Evolutionary conservation across 2,113 vertebrate genomes (phyloP), one percentile per base, ranked within the genome.

Genomic region (Ceratotherium simum): DNA sequence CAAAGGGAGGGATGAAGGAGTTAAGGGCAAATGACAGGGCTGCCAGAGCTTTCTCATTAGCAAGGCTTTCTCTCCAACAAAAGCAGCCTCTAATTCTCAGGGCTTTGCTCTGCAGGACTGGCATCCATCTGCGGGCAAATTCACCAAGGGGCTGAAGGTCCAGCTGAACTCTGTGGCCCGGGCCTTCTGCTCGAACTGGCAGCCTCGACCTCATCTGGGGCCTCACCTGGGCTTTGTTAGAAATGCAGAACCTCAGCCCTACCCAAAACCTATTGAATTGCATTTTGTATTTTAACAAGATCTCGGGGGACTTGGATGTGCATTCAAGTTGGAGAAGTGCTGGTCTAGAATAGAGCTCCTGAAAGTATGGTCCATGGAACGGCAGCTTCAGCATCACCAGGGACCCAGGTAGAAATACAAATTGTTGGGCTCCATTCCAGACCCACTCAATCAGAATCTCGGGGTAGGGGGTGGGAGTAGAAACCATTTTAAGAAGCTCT

Each of bases 221-320:
- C n/a, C 12, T 54, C 39, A 18, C 64, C 54, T 64, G 64, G 25
- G 25, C 2, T 29, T 62, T n/a, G 42, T 73, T 12, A 75, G 27
- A 62, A 86, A 95, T 70, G 65, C 51, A 70, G 51, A 88, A 12
- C 12, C 39, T 91, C n/a, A 76, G 51, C n/a, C 46, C 70, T 42
- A 31, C 2, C 4, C 64, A 6, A 56, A 46, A 60, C 2, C 42
- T 51, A 48, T 0, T 31, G 21, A 79, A 58, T 65, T 2, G 0
- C 5, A 33, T 5, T 36, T 16, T 58, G 6, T n/a, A 27, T 46
- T 83, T 67, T 79, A 60, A 67, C 81, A 83, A 58, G 54, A 27
- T 27, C 81, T 56, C 17, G 0, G 46, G 33, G 23, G 51, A 67
- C 39, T 67, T 56, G 64, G 58, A 42, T 16, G 10, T 65, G 33